Evolutionary conservation across 2,888 invertebrate species (phyloP), one percentile per base, ranked within the genome.

Genomic region (Patella depressa): DNA sequence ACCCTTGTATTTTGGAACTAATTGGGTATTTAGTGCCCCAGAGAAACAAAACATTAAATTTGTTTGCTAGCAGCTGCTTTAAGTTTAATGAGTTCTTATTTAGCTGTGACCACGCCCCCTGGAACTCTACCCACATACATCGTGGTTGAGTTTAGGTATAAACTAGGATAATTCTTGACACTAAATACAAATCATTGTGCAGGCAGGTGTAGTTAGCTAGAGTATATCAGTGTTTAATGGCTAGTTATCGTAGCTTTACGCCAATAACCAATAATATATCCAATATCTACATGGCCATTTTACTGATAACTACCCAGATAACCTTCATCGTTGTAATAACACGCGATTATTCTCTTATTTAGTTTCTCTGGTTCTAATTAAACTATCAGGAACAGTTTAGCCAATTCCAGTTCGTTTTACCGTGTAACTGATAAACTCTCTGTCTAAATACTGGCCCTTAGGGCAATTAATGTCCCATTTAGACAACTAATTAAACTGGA

Each of bases 31-130:
- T 65, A 65, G 65, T 24, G 65, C 19, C 19, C 24, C 19, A 65
- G 24, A 65, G 65, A 65, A 65, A 65, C 65, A 65, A 65, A 65
- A 65, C 65, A 65, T 65, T 65, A 65, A 65, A 65, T 65, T 65
- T 65, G 65, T 65, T 65, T 65, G 65, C 24, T 24, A 65, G 65
- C 65, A 65, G 65, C 65, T 65, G 65, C 65, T 65, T 65, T 65
- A 24, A 24, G 11, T 65, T 65, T 65, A 65, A 65, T 65, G 65
- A 65, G 65, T 65, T 24, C 12, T 19, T 19, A 12, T 65, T 65
- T 19, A 65, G 65, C 65, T 65, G 19, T 24, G 65, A 24, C 65
- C 24, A 19, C 65, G 65, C 65, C 65, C 24, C 65, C 24, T 12
- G 65, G 19, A 24, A 65, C 45, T 45, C 45, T 45, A 45, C 45